A percentile compares a stretch with the other conserved stretches of the same genome.
These are phyloP conservation scores for Schizopygopsis malacanthus DNA, from an alignment of 2,797 vertebrate genomes.

Conservation along the genomic window DNA sequence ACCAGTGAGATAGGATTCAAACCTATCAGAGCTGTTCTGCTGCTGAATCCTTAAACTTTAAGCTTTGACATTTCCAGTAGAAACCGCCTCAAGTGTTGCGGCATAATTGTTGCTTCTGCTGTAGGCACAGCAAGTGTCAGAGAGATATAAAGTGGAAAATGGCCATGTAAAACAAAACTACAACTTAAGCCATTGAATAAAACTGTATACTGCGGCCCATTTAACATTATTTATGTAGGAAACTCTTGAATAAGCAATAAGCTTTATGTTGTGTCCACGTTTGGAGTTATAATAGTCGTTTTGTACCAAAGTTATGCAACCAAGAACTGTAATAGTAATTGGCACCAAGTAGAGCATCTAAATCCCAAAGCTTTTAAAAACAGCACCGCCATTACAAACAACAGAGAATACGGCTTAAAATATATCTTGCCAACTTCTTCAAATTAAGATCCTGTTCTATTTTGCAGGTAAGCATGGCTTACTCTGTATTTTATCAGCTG, in stretches of 20 bases:
- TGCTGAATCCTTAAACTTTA: neutral
- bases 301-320: neutral
- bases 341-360: slow-evolving; percentile 6
- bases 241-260: neutral
- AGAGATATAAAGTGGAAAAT: neutral
- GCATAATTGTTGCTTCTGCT: neutral
- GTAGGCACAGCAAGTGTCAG: neutral
- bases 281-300: neutral
- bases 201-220: neutral
- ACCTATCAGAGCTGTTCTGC: too few relatives aligned
- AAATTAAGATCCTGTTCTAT: too few relatives aligned
- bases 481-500: too few relatives aligned
- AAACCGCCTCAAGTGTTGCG: neutral
- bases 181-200: neutral
- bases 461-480: too few relatives aligned
- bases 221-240: neutral
- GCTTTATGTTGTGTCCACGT: neutral
- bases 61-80: slow-evolving; percentile 12
- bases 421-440: neutral
- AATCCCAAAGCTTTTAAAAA: slow-evolving; percentile 37
- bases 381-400: slow-evolving; percentile 6
- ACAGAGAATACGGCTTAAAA: neutral
- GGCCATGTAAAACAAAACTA: neutral
- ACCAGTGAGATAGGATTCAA: too few relatives aligned
- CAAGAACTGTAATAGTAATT: slow-evolving; percentile 10